Base-by-base conservation (phyloP, 53 echinoderm and acorn worm species). In the Astropecten irregularis region DNA sequence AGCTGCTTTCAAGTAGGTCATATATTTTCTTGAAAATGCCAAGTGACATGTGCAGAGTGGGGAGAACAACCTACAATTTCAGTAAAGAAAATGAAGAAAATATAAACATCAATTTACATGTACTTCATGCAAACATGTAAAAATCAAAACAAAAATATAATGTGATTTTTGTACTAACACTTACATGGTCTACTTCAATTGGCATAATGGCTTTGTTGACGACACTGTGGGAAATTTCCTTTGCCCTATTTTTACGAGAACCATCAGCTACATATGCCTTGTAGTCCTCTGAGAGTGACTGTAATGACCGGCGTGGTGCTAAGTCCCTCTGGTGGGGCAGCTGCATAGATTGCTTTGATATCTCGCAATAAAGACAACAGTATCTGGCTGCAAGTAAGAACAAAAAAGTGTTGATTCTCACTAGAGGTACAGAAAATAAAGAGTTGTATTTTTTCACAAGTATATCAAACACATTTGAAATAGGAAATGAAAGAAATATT, bases 331-430 rank as follows among this genome's bases (percentile, higher is more conserved):
- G 25, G 22, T 54, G 65, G 16, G 35, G 52, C 16, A 27, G 52
- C 36, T 74, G 76, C 76, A 74, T 74, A 14, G 27, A 1, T 1
- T 25, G n/a, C 76, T 46, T 40, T 33, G 56, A 30, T 32, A 57
- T 53, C 25, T 18, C 19, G 37, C 76, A 74, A 35, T 74, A 74
- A 3, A 81, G 19, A 31, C 82, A 82, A 48, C 82, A 82, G 50
- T 63, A 82, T 19, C 50, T 34, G 44, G 82, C 82, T 82, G 66
- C 44, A 27, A 40, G 16, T n/a, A n/a, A 74, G 35, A 66, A 62
- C 29, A 61, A 21, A 20, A 1, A 15, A 23, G 36, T 16, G 39
- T 29, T 20, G 52, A 16, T 22, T 54, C 2, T 54, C 2, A 54
- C n/a, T 54, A 8, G 8, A 51, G 20, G 25, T 21, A 54, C 22